phyloP scores from a whole-genome alignment of 2,113 vertebrate genomes.

The Calonectris borealis region DNA sequence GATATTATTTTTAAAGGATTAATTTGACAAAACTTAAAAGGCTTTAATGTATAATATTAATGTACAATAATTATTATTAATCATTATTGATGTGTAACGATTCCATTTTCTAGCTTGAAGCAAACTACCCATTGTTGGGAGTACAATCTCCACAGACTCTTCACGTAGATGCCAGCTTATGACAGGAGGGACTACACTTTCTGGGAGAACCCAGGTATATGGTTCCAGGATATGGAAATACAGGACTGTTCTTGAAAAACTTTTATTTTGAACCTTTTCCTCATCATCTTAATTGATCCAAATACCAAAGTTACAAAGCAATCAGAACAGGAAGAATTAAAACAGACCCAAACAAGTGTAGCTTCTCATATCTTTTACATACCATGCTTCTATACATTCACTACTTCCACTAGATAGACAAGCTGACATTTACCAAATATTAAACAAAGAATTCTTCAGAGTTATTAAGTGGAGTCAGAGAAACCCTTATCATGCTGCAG shows the following conservation, averaged over 20 bases:
- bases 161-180: rapidly evolving
- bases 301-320: neutral
- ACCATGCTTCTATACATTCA: neutral
- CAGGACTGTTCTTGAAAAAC: neutral
- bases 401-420: neutral
- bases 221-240: neutral
- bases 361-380: neutral
- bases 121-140: neutral
- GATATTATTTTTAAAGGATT: neutral
- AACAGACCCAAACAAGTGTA: neutral
- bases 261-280: neutral
- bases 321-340: neutral
- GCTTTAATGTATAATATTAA: neutral
- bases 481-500: neutral
- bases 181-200: neutral
- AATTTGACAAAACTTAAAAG: neutral
- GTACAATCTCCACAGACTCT: neutral
- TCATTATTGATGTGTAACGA: neutral
- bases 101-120: neutral
- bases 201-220: neutral
- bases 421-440: neutral
- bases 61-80: neutral
- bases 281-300: neutral
- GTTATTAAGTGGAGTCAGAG: neutral
- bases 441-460: neutral